Conservation (phyloP, 2,888 invertebrate genomes). For the Amblyjoppa fuscipennis region DNA sequence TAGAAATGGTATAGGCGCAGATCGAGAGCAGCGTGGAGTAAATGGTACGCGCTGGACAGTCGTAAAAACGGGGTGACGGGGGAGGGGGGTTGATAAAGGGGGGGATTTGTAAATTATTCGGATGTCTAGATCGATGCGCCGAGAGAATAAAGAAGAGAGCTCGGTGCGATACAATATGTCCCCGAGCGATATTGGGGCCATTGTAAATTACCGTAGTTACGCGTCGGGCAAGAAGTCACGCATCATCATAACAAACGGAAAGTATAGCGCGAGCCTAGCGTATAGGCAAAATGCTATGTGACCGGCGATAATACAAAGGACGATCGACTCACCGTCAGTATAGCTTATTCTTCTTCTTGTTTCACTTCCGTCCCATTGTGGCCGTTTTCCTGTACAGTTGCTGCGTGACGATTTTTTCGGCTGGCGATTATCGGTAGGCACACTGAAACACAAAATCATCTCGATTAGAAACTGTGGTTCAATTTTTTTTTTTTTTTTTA, state of each 20-base stretch:
- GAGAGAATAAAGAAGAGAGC: constrained; percentile 26
- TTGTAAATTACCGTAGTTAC: constrained; percentile 58
- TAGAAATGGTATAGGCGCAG: constrained; percentile 2
- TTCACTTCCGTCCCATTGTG: background rate
- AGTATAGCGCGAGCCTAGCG: constrained; percentile 29
- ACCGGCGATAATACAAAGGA: constrained; percentile 24
- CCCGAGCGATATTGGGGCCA: constrained; percentile 44
- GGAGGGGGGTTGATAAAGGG: too few species aligned
- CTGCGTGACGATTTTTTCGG: background rate
- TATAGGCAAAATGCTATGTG: constrained; percentile 6
- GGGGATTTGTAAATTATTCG: constrained; percentile 23
- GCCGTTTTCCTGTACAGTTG: background rate
- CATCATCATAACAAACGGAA: constrained; percentile 53
- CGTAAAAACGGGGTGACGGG: background rate
- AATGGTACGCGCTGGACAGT: constrained; percentile 8
- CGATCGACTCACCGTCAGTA: constrained; percentile 16
- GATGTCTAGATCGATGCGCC: constrained; percentile 26
- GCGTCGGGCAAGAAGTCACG: constrained; percentile 51
- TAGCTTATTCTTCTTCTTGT: background rate
- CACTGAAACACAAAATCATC: background rate
- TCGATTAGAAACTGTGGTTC: background rate
- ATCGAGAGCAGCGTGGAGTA: background rate
- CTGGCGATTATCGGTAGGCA: background rate
- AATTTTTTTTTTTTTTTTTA: background rate
- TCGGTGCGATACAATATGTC: constrained; percentile 20